These are phyloP conservation scores for Falcunculus frontatus DNA, from an alignment of 2,113 vertebrate genomes.

Conservation along the genomic window DNA sequence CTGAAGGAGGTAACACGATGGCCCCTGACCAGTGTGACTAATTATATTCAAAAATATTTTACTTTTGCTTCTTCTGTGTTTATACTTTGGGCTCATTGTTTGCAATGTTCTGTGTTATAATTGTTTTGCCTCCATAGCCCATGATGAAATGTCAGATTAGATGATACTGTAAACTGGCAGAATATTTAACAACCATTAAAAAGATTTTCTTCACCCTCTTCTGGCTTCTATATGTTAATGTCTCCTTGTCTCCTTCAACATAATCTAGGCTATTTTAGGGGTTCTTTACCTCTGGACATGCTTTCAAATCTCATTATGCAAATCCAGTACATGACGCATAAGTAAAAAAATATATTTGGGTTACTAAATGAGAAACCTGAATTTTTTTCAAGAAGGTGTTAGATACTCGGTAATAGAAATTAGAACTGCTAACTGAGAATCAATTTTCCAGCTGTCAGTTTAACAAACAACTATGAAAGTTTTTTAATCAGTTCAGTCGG, in stretches of 20 bases:
- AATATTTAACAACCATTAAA: slow-evolving; percentile 38
- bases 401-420: not conserved
- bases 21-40: not conserved
- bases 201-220: slow-evolving; percentile 4
- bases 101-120: not conserved
- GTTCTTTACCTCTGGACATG: slow-evolving; percentile 12
- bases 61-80: not conserved
- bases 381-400: not conserved
- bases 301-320: slow-evolving; percentile 54
- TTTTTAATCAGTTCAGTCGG: not conserved
- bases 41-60: not conserved
- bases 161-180: slow-evolving; percentile 3
- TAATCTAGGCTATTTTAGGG: not conserved
- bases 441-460: slow-evolving; percentile 5
- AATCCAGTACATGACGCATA: not conserved
- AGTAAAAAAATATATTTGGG: slow-evolving; percentile 9
- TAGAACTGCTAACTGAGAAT: not conserved
- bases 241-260: not conserved
- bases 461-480: not conserved
- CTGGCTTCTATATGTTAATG: slow-evolving; percentile 8
- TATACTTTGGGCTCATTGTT: slow-evolving; percentile 1
- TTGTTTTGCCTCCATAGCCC: not conserved
- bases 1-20: not conserved
- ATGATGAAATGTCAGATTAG: slow-evolving; percentile 30
- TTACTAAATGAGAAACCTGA: slow-evolving; percentile 11